Conservation (phyloP, 2,797 vertebrate genomes). For the Parambassis ranga region DNA sequence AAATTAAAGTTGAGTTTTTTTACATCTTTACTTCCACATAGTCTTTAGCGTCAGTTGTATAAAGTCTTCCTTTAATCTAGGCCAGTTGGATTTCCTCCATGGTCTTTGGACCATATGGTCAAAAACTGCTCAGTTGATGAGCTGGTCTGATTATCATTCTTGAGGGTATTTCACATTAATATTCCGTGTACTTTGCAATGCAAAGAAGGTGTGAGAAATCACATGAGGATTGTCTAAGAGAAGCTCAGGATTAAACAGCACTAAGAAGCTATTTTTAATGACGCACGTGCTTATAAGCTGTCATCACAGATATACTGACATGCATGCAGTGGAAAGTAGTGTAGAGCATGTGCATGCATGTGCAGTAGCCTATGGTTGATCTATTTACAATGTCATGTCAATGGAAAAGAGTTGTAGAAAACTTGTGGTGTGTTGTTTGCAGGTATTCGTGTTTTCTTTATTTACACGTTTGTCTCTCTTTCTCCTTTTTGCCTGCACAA, state of each 20-base stretch:
- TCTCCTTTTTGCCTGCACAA: neutral
- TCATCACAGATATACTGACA: conserved; percentile 21
- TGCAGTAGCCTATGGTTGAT: neutral
- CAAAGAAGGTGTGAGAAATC: conserved; percentile 44
- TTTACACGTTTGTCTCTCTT: neutral
- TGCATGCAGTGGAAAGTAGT: conserved; percentile 14
- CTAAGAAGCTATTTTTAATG: conserved; percentile 48
- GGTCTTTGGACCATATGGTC: neutral
- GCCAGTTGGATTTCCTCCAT: neutral
- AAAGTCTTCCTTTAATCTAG: neutral
- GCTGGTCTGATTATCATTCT: conserved; percentile 29
- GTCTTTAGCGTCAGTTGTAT: neutral
- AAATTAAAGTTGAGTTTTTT: neutral
- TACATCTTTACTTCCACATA: neutral
- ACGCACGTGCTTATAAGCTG: conserved; percentile 38
- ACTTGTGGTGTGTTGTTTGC: neutral
- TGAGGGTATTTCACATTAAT: conserved; percentile 31
- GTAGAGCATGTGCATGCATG: neutral
- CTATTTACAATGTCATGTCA: neutral
- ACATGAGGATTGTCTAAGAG: conserved; percentile 31
- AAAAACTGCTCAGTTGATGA: conserved; percentile 26
- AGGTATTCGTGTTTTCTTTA: neutral
- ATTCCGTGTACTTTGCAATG: conserved; percentile 45
- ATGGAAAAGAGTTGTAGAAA: neutral
- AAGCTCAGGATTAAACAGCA: conserved; percentile 32